Evolutionary conservation across 1,140 invertebrate genomes (phyloP).

Genomic region (Diuraphis noxia): DNA sequence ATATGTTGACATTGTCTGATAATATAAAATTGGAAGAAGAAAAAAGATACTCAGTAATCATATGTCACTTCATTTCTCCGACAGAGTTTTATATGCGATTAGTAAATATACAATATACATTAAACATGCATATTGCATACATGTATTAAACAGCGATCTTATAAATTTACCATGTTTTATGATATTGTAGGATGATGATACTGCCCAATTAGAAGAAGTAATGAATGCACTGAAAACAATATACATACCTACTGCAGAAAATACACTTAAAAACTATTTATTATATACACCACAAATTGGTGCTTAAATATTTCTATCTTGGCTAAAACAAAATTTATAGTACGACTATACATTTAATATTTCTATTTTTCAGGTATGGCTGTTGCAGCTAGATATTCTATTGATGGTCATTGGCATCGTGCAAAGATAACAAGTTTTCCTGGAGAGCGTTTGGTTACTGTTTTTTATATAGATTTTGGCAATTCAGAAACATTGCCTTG

Average conservation of each 20-base stretch:
- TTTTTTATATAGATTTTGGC: constrained; percentile 64
- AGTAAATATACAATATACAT: constrained; percentile 22
- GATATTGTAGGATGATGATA: neutral
- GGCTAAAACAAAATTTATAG: neutral
- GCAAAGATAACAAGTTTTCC: constrained; percentile 60
- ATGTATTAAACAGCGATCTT: neutral
- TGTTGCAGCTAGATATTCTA: constrained; percentile 60
- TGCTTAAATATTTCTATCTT: neutral
- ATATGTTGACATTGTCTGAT: neutral
- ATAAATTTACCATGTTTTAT: neutral
- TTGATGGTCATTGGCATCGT: constrained; percentile 62
- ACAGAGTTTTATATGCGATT: constrained; percentile 24
- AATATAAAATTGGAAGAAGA: neutral
- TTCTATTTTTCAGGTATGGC: constrained; percentile 60
- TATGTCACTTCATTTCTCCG: constrained; percentile 27
- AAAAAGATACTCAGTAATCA: neutral
- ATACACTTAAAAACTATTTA: constrained; percentile 41
- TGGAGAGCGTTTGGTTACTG: constrained; percentile 59
- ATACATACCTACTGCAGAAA: constrained; percentile 45
- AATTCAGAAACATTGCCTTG: constrained; percentile 58
- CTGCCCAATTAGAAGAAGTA: neutral
- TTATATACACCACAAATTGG: constrained; percentile 51
- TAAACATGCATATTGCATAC: no score
- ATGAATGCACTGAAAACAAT: neutral
- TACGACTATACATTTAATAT: neutral